These are phyloP conservation scores for Syngnathoides biaculeatus DNA, from an alignment of 2,113 vertebrate species.

Conservation along the genomic window DNA sequence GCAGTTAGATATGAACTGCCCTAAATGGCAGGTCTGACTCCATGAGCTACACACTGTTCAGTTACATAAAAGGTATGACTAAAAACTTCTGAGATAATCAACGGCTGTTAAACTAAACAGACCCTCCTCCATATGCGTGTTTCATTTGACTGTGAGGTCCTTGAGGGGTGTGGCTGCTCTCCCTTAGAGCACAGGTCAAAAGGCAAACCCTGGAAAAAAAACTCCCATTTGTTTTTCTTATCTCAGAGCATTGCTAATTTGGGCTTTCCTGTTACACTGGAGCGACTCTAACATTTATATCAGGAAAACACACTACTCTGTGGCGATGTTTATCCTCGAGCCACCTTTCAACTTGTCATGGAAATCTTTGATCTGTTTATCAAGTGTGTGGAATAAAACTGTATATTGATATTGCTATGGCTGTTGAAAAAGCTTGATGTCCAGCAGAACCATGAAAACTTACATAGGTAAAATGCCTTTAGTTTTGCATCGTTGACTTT, in stretches of 20 bases:
- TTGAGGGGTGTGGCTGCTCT: conserved; percentile 36
- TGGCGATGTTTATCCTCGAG: neutral
- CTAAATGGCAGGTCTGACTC: conserved; percentile 53
- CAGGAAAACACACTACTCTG: conserved; percentile 1
- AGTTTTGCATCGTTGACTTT: conserved; percentile 23
- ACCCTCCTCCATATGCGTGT: conserved; percentile 14
- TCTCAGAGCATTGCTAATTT: conserved; percentile 51
- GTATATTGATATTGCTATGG: conserved; percentile 16
- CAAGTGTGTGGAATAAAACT: conserved; percentile 14
- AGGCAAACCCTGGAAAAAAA: conserved; percentile 35
- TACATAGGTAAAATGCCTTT: conserved; percentile 3
- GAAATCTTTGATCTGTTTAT: conserved; percentile 8
- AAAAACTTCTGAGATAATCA: conserved; percentile 23
- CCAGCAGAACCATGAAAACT: conserved; percentile 20
- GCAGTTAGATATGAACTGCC: conserved; percentile 42
- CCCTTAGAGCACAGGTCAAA: conserved; percentile 35
- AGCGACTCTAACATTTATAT: conserved; percentile 28
- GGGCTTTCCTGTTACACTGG: conserved; percentile 40
- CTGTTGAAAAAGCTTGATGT: conserved; percentile 25
- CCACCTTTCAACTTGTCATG: neutral
- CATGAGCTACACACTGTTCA: neutral
- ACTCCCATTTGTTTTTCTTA: conserved; percentile 49
- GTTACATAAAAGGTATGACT: conserved; percentile 42
- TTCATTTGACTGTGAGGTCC: conserved; percentile 16
- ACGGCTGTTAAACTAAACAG: conserved; percentile 39